Base-by-base conservation (phyloP, 2,888 invertebrate genomes). In the Yponomeuta evonymella region DNA sequence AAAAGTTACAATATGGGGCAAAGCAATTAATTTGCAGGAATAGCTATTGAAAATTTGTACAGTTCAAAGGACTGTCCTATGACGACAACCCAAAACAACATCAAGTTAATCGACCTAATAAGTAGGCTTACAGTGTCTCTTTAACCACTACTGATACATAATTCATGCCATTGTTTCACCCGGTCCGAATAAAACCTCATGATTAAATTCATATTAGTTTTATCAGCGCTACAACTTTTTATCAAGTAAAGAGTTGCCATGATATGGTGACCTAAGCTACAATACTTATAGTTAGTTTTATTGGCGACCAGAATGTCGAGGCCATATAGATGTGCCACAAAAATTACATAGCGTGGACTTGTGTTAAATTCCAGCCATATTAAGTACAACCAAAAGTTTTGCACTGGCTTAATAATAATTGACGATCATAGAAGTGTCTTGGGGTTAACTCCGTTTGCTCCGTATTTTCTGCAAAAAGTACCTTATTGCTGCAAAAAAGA, bases 101-200 rank as follows among this genome's bases (percentile, higher is more conserved):
- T 58, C 12, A 58, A 58, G 51, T 58, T 58, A 58, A 58, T 58
- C 15, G 51, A 58, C 51, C 15, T 58, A 12, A 58, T 58, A 15
- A 58, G 15, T 58, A 58, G 12, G 12, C 51, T 12, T 58, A 15
- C 51, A 58, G 51, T 15, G 51, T 58, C 15, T 12, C 51, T 51
- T 51, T 58, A 15, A 58, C 51, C 51, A 58, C 15, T 58, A 58
- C 51, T 15, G 51, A 15, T 58, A 15, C 51, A 58, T 58, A 58
- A 58, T 58, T 58, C 51, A 58, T 58, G 51, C 51, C 51, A 58
- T 58, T 58, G 51, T 58, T 58, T 58, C 51, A 12, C 51, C 51
- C 51, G 51, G 51, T 15, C 51, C 15, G 51, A 58, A 15, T 58
- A 58, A 58, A 58, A 58, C 51, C 51, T 58, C 51, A 58, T 58